Evolutionary conservation across 2,888 invertebrate species (phyloP).

Genomic region (Cheilosia vernalis): DNA sequence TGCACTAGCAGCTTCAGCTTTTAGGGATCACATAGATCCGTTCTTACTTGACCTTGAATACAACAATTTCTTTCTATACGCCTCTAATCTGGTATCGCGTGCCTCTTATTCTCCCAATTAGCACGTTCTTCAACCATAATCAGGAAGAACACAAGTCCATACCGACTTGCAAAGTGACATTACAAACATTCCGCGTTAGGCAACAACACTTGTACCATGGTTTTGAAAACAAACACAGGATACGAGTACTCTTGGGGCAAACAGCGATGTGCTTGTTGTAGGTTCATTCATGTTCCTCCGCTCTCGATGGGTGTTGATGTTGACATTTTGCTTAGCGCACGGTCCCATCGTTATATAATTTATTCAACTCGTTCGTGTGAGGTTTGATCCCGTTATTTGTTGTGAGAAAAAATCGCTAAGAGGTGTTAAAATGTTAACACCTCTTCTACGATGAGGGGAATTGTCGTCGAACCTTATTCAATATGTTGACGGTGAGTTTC

Average conservation of each 20-base stretch:
- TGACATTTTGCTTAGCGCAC: conserved; percentile 37
- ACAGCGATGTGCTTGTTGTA: conserved; percentile 24
- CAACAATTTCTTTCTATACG: not conserved
- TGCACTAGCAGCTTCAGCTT: no score
- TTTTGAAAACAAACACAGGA: conserved; percentile 13
- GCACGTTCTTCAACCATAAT: conserved; percentile 34
- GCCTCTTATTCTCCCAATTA: conserved; percentile 54
- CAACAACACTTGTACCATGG: conserved; percentile 12
- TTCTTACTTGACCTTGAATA: conserved; percentile 26
- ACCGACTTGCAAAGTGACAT: conserved; percentile 45
- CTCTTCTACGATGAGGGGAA: not conserved
- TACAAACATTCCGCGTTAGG: conserved; percentile 34
- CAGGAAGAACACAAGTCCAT: conserved; percentile 57
- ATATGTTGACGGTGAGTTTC: not conserved
- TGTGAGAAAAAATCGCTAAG: conserved; percentile 3
- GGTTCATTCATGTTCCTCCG: not conserved
- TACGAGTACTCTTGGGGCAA: not conserved
- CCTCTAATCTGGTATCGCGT: conserved; percentile 29
- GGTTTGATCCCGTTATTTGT: conserved; percentile 37
- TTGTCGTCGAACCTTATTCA: not conserved
- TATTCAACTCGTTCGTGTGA: conserved; percentile 17
- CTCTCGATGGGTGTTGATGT: conserved; percentile 23
- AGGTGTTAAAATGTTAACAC: conserved; percentile 45
- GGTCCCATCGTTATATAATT: conserved; percentile 6
- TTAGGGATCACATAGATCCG: no score